These are phyloP conservation scores for Hermetia illucens DNA, from an alignment of 1,140 invertebrate genomes.

Conservation along the genomic window DNA sequence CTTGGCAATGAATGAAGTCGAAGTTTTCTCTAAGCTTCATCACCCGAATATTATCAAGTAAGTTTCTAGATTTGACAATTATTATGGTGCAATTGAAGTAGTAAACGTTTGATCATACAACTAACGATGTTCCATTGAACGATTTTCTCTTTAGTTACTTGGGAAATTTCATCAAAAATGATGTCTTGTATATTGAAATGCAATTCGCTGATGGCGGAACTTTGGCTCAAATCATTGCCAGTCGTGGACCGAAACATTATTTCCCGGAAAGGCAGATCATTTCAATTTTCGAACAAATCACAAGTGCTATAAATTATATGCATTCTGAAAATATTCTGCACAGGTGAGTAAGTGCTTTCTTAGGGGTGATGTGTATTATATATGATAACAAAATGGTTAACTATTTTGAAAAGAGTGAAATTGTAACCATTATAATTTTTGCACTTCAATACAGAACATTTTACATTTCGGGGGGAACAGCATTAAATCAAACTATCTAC, in stretches of 20 bases:
- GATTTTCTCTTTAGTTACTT: conserved; percentile 40
- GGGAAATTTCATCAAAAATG: conserved; percentile 61
- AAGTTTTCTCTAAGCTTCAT: conserved; percentile 52
- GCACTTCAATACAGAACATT: too few species aligned
- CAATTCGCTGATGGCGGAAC: conserved; percentile 69
- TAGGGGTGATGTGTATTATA: too few species aligned
- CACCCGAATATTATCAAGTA: conserved; percentile 57
- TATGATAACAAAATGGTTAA: too few species aligned
- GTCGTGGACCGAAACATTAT: conserved; percentile 27
- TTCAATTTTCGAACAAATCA: conserved; percentile 52
- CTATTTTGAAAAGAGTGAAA: too few species aligned
- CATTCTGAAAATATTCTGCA: conserved; percentile 61
- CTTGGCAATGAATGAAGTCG: conserved; percentile 62
- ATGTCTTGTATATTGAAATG: conserved; percentile 64
- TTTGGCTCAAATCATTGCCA: conserved; percentile 46
- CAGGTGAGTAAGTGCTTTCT: conserved; percentile 31
- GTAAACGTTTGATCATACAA: neutral
- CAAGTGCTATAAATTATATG: conserved; percentile 53
- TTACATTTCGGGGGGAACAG: too few species aligned
- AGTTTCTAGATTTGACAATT: conserved; percentile 4
- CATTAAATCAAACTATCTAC: too few species aligned
- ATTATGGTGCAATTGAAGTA: conserved; percentile 3
- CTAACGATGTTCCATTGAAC: neutral
- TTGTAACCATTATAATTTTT: too few species aligned
- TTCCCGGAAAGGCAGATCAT: conserved; percentile 46